A percentile compares a stretch with the other conserved stretches of the same genome.
Conservation (phyloP, 2,888 invertebrate genomes). For the Drosophila rubida region DNA sequence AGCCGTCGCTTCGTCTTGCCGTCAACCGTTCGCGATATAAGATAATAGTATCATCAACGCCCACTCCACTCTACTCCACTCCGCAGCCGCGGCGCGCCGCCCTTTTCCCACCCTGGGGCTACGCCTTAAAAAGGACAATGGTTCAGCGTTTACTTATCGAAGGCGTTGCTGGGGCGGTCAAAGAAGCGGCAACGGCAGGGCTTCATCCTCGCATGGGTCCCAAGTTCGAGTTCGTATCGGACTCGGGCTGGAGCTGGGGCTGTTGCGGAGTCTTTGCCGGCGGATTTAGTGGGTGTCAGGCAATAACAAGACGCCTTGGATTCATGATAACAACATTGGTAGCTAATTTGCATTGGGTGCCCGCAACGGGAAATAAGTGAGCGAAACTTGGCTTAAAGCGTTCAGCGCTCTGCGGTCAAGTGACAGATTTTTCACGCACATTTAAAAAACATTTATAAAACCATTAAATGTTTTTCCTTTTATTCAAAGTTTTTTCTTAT, state of each 20-base stretch:
- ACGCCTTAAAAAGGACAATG: conserved; percentile 59
- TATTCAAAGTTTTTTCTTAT: conserved; percentile 30
- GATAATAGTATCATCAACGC: conserved; percentile 84
- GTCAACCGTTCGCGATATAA: conserved; percentile 71
- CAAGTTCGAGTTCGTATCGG: conserved; percentile 27
- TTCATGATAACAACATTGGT: conserved; percentile 76
- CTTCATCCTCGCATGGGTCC: conserved; percentile 44
- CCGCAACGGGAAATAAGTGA: conserved; percentile 34
- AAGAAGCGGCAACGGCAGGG: conserved; percentile 33
- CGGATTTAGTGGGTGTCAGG: conserved; percentile 54
- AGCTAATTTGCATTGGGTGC: conserved; percentile 79
- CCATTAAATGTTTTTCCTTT: conserved; percentile 75
- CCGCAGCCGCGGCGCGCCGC: not conserved
- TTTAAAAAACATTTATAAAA: conserved; percentile 84
- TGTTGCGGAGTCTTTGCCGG: conserved; percentile 35
- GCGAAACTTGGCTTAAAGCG: conserved; percentile 56
- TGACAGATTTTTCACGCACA: conserved; percentile 74
- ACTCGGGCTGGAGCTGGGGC: no score
- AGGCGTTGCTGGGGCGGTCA: conserved; percentile 61
- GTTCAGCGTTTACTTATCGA: conserved; percentile 59
- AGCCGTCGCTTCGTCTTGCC: conserved; percentile 50
- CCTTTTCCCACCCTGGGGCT: conserved; percentile 10
- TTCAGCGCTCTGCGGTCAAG: conserved; percentile 50
- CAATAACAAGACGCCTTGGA: conserved; percentile 57
- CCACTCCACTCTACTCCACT: conserved; percentile 56